phyloP scores from a whole-genome alignment of 2,797 vertebrate genomes.

The Siniperca scherzeri region DNA sequence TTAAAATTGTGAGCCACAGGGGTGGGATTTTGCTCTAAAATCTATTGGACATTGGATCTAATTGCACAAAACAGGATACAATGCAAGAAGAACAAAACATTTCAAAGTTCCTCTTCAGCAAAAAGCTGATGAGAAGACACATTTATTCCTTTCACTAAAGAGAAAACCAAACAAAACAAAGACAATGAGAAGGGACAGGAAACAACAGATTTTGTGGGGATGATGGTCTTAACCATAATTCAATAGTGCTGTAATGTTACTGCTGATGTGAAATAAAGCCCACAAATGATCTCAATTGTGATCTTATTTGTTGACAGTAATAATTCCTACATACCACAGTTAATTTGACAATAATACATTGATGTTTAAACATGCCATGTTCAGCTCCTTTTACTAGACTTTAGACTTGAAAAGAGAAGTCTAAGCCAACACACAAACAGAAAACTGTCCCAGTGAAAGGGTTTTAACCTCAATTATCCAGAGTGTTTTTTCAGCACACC shows the following conservation, averaged over 20 bases:
- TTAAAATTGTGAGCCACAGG: neutral
- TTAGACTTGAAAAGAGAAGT: neutral
- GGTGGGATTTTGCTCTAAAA: neutral
- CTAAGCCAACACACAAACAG: neutral
- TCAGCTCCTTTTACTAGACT: constrained; percentile 2
- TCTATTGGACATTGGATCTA: neutral
- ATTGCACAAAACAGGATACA: neutral
- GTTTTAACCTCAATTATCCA: constrained; percentile 18
- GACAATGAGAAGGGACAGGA: neutral
- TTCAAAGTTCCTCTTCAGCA: neutral
- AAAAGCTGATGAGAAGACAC: neutral
- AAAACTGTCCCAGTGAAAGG: neutral
- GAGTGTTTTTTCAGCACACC: neutral
- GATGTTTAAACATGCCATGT: constrained; percentile 1
- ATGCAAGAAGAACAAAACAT: neutral
- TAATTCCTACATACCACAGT: neutral
- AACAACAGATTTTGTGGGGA: neutral
- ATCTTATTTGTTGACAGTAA: constrained; percentile 5
- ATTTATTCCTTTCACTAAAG: neutral
- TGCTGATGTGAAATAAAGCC: neutral
- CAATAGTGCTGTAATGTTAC: neutral
- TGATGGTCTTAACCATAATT: neutral
- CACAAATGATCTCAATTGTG: neutral
- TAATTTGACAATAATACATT: neutral
- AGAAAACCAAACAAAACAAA: neutral